Evolutionary conservation across 2,888 invertebrate species (phyloP), one percentile per base, ranked within the genome.

Genomic region (Pyralis farinalis): DNA sequence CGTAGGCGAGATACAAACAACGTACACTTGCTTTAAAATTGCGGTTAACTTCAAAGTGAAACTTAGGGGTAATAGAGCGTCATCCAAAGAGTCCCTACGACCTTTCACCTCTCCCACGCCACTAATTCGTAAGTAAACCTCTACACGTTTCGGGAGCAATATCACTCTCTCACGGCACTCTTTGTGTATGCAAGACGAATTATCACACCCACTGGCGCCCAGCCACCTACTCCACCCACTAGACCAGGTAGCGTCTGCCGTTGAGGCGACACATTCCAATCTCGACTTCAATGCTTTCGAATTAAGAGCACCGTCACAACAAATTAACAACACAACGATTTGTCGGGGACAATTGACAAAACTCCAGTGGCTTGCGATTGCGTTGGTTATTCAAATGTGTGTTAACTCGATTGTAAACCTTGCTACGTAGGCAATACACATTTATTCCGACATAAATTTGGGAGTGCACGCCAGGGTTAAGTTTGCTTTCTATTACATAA

Each of bases 51-150:
- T 68, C 54, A 59, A 66, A 69, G 60, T 58, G 45, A 44, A 57
- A 37, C 46, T 51, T 36, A 40, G 46, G 44, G 45, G 40, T 47
- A 43, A 45, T 42, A 51, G 52, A 57, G 56, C 55, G 51, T 51
- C 46, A 45, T 60, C 62, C 63, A 53, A 52, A 63, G 53, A 61
- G 61, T 55, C 51, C 56, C 52, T 50, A 42, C 65, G 74, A 85
- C 84, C 86, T 83, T 76, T 86, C 73, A 82, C 82, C 84, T 84
- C 71, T 85, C 85, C 84, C 86, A 85, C 84, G 83, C 74, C 58
- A 58, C 68, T 76, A 77, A 76, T 77, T 75, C 71, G 58, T 77
- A 73, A 71, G 77, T 68, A 82, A 80, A 83, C 80, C 62, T 58
- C n/a, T 25, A 58, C 55, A 49, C 63, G 60, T 80, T 83, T 80